Percentiles rank a stretch among this genome's conserved stretches.
Conservation (phyloP, 2,797 vertebrate genomes). For the Salmo trutta region DNA sequence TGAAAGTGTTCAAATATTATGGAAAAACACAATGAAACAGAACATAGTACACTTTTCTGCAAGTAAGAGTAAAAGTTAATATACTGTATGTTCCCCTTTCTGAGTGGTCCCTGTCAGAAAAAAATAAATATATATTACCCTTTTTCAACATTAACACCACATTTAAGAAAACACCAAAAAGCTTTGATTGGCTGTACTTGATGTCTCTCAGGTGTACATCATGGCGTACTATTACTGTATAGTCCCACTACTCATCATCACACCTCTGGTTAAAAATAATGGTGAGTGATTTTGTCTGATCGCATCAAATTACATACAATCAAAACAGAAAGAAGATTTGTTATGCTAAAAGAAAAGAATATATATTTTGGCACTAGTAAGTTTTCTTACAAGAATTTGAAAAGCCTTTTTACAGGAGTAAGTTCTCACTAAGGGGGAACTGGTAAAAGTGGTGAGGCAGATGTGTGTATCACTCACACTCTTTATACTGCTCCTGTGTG, state of each 20-base stretch:
- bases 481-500: conserved; percentile 47
- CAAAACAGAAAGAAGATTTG: conserved; percentile 46
- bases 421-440: conserved; percentile 18
- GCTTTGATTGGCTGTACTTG: conserved; percentile 39
- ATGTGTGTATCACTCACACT: conserved; percentile 23
- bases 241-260: conserved; percentile 40
- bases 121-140: conserved; percentile 28
- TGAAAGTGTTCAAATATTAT: conserved; percentile 72
- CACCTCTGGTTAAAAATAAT: conserved; percentile 45
- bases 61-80: conserved; percentile 15
- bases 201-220: conserved; percentile 41
- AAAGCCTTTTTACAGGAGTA: conserved; percentile 32
- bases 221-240: conserved; percentile 42
- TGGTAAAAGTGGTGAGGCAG: conserved; percentile 9
- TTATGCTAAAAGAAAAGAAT: conserved; percentile 44
- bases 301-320: conserved; percentile 45
- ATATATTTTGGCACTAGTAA: conserved; percentile 69
- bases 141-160: conserved; percentile 33
- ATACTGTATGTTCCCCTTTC: conserved; percentile 60
- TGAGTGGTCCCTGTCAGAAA: conserved; percentile 59
- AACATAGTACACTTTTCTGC: conserved; percentile 38
- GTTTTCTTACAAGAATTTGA: conserved; percentile 38
- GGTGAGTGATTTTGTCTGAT: conserved; percentile 52
- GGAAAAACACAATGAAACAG: conserved; percentile 53
- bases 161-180: conserved; percentile 44